Conservation (phyloP, 2,113 vertebrate genomes). For the Coptodon rendalli region DNA sequence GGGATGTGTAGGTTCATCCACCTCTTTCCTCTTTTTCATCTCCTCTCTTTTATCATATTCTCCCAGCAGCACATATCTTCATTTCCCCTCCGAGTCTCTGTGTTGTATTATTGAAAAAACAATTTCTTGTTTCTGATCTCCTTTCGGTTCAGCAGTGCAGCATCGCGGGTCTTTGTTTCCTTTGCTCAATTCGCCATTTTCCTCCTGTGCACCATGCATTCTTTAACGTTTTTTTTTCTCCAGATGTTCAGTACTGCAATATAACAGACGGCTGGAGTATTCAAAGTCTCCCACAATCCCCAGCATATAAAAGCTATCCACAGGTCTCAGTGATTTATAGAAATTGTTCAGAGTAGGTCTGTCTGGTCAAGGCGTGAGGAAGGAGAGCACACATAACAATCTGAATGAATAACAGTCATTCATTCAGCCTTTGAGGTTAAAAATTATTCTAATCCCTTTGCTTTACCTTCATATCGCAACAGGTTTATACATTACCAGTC, state of each 20-base stretch:
- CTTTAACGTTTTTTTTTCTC: neutral
- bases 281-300: neutral
- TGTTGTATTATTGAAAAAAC: conserved; percentile 29
- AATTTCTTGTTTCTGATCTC: neutral
- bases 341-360: neutral
- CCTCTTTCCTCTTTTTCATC: neutral
- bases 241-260: neutral
- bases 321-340: fast-evolving
- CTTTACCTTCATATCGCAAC: neutral
- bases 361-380: neutral
- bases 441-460: neutral
- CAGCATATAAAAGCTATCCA: neutral
- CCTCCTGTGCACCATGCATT: neutral
- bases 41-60: neutral
- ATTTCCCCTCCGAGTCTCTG: conserved; percentile 4
- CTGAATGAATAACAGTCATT: neutral
- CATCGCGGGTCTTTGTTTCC: neutral
- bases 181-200: neutral
- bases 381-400: neutral
- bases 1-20: conserved; percentile 2
- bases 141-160: neutral
- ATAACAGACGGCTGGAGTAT: neutral
- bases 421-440: neutral
- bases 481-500: neutral
- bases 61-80: neutral